Evolutionary conservation across 2,113 vertebrate genomes (phyloP), one percentile per base, ranked within the genome.

Genomic region (Epinephelus lanceolatus): DNA sequence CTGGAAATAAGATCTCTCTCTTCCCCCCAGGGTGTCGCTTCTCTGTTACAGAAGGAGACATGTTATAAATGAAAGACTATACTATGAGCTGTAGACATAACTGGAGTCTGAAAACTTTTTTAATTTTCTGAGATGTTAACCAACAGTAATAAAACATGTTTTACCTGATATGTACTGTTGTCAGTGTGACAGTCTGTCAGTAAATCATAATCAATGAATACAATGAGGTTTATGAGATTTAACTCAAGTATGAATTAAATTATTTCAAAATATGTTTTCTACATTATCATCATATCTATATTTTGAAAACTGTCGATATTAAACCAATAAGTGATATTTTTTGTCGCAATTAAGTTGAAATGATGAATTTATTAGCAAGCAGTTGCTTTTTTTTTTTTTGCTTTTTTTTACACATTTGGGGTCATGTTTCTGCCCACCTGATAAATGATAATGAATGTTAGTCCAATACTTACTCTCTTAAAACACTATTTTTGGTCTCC

Each of bases 1-100:
- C 94, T 1, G 96, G 94, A 88, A 96, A 96, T 63, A 95, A 13
- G 5, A 93, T 95, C 89, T 96, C 94, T 81, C 93, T 95, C 14
- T 79, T 94, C 27, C 94, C 95, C 37, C 94, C 69, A 0, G 95
- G 95, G 83, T 95, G 89, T 85, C 92, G 77, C 70, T 95, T 97
- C 93, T 97, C 96, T 97, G 80, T 80, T 60, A 51, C 71, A 66
- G 56, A 79, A 71, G 60, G 65, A 69, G 71, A 79, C 18, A 19
- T 23, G 3, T 49, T 59, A 17, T 7, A 3, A n/a, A 62, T 30
- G n/a, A 57, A 65, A 37, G 8, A 27, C n/a, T 25, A n/a, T 1
- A n/a, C 30, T 15, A 30, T 68, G 7, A 56, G 49, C 56, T 61
- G 23, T 8, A 6, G 23, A 55, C 78, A 40, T 19, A 7, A 37